Conservation (phyloP, 1,140 invertebrate species). For the Leptonema lineaticorne region DNA sequence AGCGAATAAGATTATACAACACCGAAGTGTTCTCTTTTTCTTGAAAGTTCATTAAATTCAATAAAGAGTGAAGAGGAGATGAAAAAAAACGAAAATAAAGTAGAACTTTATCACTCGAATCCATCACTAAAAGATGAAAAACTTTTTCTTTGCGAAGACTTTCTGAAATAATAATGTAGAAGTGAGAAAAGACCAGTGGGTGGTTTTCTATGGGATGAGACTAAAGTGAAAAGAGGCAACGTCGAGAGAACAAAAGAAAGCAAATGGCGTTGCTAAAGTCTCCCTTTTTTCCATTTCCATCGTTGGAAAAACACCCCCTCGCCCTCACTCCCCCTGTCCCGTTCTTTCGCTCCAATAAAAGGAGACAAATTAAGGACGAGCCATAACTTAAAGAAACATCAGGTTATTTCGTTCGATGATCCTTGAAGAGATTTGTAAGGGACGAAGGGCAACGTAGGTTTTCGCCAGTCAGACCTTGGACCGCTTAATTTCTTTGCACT, state of each 20-base stretch:
- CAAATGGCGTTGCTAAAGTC: constrained; percentile 13
- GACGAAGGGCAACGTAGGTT: not conserved
- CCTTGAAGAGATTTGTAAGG: not conserved
- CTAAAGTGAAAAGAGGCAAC: constrained; percentile 7
- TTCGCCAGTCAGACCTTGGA: too few species aligned
- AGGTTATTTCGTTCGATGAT: constrained; percentile 1
- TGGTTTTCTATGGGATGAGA: too few species aligned
- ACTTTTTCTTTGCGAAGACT: constrained; percentile 26
- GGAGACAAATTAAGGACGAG: constrained; percentile 14
- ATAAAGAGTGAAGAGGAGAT: constrained; percentile 8
- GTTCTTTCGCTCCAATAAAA: constrained; percentile 16
- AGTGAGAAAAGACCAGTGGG: too few species aligned
- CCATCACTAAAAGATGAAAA: constrained; percentile 33
- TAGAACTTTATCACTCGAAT: constrained; percentile 37
- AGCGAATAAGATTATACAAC: constrained; percentile 16
- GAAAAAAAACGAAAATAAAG: constrained; percentile 12
- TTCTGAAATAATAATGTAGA: constrained; percentile 25
- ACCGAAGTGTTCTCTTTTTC: not conserved
- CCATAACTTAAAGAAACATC: not conserved
- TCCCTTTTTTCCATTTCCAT: too few species aligned
- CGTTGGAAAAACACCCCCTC: too few species aligned
- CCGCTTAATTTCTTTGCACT: not conserved
- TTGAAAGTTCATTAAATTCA: constrained; percentile 25
- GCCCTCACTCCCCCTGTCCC: too few species aligned
- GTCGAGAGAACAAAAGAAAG: constrained; percentile 5